Evolutionary conservation across 2,888 invertebrate species (phyloP), one percentile per base, ranked within the genome.

Genomic region (Actias luna): DNA sequence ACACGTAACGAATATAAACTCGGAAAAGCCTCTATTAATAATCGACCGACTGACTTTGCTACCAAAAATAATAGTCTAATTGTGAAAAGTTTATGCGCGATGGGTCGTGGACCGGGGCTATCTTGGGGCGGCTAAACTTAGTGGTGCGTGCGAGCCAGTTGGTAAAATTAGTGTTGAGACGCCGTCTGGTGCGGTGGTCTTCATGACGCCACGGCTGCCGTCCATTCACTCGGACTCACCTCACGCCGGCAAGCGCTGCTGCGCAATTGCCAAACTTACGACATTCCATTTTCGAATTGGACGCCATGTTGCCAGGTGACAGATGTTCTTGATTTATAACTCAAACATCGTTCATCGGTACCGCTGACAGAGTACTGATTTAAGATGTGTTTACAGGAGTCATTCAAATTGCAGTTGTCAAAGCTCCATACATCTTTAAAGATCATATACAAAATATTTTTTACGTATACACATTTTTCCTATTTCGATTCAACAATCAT

Each of bases 21-120:
- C 91, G 91, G 89, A 92, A 92, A 92, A 93, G 92, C 92, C 92
- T 91, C 93, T 93, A 93, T 93, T 93, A 93, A 93, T 93, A 93
- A 92, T 92, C 93, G 93, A 90, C 92, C 92, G 93, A 92, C 93
- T 92, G 93, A 92, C 93, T 92, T 92, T 89, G 92, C 92, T 92
- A 93, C 93, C 93, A 92, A 93, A 93, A 93, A 93, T 93, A 93
- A 93, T 93, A 92, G 93, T 93, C 93, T 93, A 93, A 93, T 93
- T 93, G 92, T 92, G 93, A 93, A 92, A 92, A 92, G 92, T 92
- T 92, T 92, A 92, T 92, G 91, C 90, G 90, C 88, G 93, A 92
- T 92, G 92, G 92, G 89, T 92, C 92, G 92, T 89, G 92, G 92
- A 92, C 91, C 92, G 91, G 83, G 84, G 92, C 93, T 93, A 93